Conservation (phyloP, 1,140 invertebrate species). For the Pseudomyrmex pallidus region DNA sequence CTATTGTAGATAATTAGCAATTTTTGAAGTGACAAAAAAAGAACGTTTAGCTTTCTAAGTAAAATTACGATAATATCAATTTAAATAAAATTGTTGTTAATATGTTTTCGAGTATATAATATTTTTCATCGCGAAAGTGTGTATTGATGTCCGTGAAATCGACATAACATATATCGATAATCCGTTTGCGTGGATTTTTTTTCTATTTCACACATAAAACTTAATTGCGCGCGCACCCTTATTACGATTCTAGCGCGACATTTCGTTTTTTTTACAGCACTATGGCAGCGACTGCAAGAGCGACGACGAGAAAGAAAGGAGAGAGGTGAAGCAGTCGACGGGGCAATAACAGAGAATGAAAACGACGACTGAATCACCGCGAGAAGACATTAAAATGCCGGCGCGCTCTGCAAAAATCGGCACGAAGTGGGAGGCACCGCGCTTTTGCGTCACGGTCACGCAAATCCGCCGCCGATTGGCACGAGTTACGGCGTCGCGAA, state of each 20-base stretch:
- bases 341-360: slow-evolving; percentile 54
- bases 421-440: slow-evolving; percentile 35
- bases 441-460: slow-evolving; percentile 59
- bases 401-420: slow-evolving; percentile 33
- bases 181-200: neutral
- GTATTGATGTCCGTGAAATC: neutral
- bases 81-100: neutral
- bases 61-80: neutral
- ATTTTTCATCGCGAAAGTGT: neutral
- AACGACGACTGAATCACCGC: slow-evolving; percentile 58
- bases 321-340: slow-evolving; percentile 8
- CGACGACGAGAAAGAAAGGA: slow-evolving; percentile 19
- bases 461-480: slow-evolving; percentile 55
- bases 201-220: neutral
- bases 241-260: slow-evolving; percentile 6
- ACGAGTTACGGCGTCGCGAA: slow-evolving; percentile 58
- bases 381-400: slow-evolving; percentile 37
- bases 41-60: neutral
- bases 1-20: neutral
- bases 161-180: neutral
- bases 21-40: neutral
- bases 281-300: slow-evolving; percentile 26
- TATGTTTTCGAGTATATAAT: neutral
- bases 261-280: slow-evolving; percentile 40
- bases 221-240: slow-evolving; percentile 7